phyloP scores from a whole-genome alignment of 2,797 vertebrate genomes.

The Periparus ater region DNA sequence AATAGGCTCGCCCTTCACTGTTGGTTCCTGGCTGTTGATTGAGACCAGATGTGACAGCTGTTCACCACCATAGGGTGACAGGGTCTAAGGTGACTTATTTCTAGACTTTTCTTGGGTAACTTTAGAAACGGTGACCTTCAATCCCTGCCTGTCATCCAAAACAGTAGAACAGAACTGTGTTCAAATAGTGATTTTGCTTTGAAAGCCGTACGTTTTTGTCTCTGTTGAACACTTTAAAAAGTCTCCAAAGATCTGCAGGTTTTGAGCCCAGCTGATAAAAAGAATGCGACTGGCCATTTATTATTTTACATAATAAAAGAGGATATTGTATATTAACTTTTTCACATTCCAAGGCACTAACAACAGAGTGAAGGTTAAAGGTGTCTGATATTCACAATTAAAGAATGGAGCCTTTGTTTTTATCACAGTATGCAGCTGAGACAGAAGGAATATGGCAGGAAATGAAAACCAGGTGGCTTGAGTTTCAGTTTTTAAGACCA shows the following conservation, averaged over 20 bases:
- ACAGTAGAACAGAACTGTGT: background rate
- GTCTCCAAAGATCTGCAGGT: background rate
- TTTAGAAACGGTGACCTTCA: conserved; percentile 5
- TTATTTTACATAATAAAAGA: conserved; percentile 51
- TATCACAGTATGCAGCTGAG: conserved; percentile 2
- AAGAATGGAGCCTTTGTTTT: conserved; percentile 64
- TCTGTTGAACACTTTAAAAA: background rate
- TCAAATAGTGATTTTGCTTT: background rate
- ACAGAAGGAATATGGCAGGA: conserved; percentile 51
- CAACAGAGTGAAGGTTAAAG: background rate
- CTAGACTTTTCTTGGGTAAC: background rate
- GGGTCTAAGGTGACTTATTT: conserved; percentile 3
- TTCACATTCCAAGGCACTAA: conserved; percentile 22
- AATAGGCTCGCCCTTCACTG: background rate
- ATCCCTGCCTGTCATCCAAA: background rate
- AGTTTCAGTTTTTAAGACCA: conserved; percentile 37
- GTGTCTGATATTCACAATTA: conserved; percentile 3
- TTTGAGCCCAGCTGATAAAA: conserved; percentile 40
- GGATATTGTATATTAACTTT: conserved; percentile 60
- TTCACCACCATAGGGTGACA: background rate
- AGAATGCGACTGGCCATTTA: conserved; percentile 14
- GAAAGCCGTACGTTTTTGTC: background rate
- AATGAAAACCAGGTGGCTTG: conserved; percentile 68
- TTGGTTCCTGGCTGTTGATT: background rate
- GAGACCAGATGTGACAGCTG: conserved; percentile 25